These are phyloP conservation scores for Tangara arthus DNA, from an alignment of 2,797 vertebrate species.

Conservation along the genomic window DNA sequence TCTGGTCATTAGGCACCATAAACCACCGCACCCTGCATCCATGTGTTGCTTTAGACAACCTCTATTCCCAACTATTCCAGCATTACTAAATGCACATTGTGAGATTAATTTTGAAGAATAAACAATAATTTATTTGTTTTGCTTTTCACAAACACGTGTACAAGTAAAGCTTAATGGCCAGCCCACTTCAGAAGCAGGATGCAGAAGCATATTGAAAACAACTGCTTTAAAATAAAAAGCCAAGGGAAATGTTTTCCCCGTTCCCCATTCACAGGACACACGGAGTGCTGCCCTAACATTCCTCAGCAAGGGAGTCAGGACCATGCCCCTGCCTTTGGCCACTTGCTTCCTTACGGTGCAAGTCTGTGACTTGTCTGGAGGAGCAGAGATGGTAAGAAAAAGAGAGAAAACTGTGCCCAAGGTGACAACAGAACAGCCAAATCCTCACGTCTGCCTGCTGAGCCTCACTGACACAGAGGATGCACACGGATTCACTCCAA, in stretches of 20 bases:
- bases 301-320: not conserved
- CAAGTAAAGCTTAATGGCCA: not conserved
- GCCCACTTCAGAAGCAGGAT: not conserved
- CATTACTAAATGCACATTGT: not conserved
- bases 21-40: not conserved
- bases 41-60: not conserved
- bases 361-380: not conserved
- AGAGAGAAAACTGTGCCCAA: not conserved
- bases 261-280: not conserved
- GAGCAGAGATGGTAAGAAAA: not conserved
- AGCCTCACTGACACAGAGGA: not conserved
- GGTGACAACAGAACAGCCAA: not conserved
- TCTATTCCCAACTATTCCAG: not conserved
- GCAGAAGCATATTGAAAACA: not conserved
- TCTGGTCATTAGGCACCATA: not conserved
- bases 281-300: not conserved
- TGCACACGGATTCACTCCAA: rapidly evolving
- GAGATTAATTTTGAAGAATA: not conserved
- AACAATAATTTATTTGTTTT: not conserved
- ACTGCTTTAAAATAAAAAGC: not conserved
- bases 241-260: not conserved
- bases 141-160: not conserved
- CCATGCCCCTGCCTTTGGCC: not conserved
- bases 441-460: rapidly evolving
- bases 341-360: not conserved